Evolutionary conservation across 2,113 vertebrate genomes (phyloP).

Genomic region (Centropus bengalensis): DNA sequence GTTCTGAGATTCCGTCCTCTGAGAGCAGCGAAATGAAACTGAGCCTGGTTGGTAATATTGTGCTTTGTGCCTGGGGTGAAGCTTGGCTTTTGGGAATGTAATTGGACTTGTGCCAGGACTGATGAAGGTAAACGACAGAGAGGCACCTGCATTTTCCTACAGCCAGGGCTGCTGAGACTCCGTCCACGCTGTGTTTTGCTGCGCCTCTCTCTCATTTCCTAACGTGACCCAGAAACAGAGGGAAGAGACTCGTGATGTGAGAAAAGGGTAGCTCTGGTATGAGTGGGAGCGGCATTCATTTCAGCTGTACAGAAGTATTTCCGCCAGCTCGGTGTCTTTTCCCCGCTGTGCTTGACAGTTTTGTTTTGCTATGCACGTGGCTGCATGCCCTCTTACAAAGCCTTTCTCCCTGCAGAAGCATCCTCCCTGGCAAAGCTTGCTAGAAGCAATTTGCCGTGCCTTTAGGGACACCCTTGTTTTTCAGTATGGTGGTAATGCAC

Average conservation of each 20-base stretch:
- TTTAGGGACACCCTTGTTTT: neutral
- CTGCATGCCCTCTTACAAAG: neutral
- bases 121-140: neutral
- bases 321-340: neutral
- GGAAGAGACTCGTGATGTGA: neutral
- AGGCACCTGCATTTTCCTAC: neutral
- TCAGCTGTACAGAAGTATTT: neutral
- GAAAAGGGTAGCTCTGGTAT: neutral
- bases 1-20: neutral
- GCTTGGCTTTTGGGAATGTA: neutral
- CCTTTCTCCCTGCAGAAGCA: neutral
- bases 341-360: neutral
- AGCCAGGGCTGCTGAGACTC: neutral
- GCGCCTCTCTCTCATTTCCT: neutral
- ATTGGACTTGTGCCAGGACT: neutral
- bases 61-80: neutral
- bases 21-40: neutral
- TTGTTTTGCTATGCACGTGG: neutral
- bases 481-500: neutral
- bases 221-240: neutral
- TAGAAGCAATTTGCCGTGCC: neutral
- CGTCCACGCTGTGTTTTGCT: neutral
- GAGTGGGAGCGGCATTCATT: neutral
- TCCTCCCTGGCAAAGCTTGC: neutral
- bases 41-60: neutral